Conservation (phyloP, 2,888 invertebrate genomes). For the Chymomyza amoena region DNA sequence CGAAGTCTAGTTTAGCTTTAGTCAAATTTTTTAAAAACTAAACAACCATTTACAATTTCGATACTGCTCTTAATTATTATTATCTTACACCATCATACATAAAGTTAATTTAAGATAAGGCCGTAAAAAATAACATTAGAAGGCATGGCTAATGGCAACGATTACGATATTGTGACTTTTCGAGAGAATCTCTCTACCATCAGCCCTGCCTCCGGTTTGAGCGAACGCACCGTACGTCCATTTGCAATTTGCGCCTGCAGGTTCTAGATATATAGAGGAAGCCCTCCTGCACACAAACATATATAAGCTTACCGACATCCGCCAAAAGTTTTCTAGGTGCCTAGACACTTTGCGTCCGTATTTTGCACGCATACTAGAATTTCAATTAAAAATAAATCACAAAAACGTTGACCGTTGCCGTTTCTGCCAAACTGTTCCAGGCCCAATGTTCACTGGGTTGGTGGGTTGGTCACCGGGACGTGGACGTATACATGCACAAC, state of each 20-base stretch:
- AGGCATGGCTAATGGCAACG: neutral
- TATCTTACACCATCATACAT: neutral
- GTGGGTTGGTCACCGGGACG: neutral
- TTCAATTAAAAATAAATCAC: slow-evolving; percentile 79
- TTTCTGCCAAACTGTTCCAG: neutral
- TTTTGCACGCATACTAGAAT: slow-evolving; percentile 78
- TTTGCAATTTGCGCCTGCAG: slow-evolving; percentile 74
- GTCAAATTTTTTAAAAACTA: too few species aligned
- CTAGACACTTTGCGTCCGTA: slow-evolving; percentile 74
- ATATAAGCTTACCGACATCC: slow-evolving; percentile 33
- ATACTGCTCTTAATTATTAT: neutral
- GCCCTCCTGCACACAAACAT: neutral
- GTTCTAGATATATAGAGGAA: slow-evolving; percentile 11
- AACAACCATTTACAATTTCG: too few species aligned
- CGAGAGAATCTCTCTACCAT: neutral
- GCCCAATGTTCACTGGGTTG: neutral
- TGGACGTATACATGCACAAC: neutral
- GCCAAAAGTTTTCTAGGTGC: slow-evolving; percentile 68
- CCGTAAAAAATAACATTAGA: neutral
- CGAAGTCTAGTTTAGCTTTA: too few species aligned
- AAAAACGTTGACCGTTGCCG: slow-evolving; percentile 69
- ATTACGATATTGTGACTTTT: neutral
- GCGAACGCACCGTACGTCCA: slow-evolving; percentile 30
- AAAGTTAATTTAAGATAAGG: neutral
- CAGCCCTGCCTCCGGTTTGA: neutral